Base-by-base conservation (phyloP, 37 sponge, comb jelly and placozoan genomes). In the Axinella damicornis region DNA sequence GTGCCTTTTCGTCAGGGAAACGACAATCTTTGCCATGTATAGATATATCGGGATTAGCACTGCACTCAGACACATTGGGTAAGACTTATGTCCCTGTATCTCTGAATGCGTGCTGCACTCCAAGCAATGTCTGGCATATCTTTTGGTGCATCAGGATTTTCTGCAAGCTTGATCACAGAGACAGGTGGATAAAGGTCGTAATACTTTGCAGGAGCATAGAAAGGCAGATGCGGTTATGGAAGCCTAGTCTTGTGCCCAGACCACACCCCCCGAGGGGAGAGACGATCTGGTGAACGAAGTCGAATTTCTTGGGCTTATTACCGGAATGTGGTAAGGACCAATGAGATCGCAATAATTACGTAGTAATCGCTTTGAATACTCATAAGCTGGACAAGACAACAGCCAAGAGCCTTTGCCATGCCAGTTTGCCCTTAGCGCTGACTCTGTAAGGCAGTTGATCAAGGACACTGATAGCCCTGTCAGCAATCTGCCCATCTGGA, bases 401-500 rank as follows among this genome's bases (percentile, higher is more conserved):
- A n/a, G n/a, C n/a, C n/a, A n/a, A n/a, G n/a, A n/a, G n/a, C n/a
- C n/a, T n/a, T n/a, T n/a, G n/a, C n/a, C n/a, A n/a, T n/a, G n/a
- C n/a, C n/a, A n/a, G n/a, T n/a, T n/a, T n/a, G n/a, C n/a, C n/a
- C n/a, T n/a, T n/a, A n/a, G n/a, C n/a, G n/a, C n/a, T n/a, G n/a
- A n/a, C n/a, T n/a, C n/a, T n/a, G n/a, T n/a, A n/a, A n/a, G n/a
- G 57, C 9, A 84, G 18, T 68, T 73, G 38, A n/a, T 60, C 15
- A 6, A 84, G 39, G 40, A 64, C 39, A 14, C 34, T 75, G 53
- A 84, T 28, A 21, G 85, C 85, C 17, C 58, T 52, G 85, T 74
- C 76, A 76, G 67, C 75, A 28, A 84, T 84, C 28, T 84, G 65
- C 20, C 76, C 76, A 34, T 84, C 85, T 59, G 65, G 85, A 2